phyloP scores from a whole-genome alignment of 2,888 invertebrate species.

The Uloborus plumipes region DNA sequence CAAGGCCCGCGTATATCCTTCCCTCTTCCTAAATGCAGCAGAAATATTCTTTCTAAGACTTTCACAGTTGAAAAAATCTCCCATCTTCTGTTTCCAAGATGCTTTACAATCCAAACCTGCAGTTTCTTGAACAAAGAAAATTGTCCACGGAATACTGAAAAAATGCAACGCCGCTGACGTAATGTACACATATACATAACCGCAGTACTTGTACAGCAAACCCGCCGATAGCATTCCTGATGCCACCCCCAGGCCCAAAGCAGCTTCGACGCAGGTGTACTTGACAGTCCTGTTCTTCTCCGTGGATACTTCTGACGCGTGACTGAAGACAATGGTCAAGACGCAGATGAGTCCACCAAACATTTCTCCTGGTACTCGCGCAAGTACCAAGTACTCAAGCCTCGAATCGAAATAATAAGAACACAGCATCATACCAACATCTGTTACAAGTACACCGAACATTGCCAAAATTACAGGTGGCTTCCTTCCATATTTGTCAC shows the following conservation, averaged over 20 bases:
- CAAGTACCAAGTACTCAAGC: slow-evolving; percentile 27
- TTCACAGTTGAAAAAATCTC: slow-evolving; percentile 20
- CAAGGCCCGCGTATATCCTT: slow-evolving; percentile 19
- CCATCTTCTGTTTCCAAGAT: slow-evolving; percentile 24
- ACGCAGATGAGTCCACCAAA: slow-evolving; percentile 52
- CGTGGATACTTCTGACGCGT: slow-evolving; percentile 39
- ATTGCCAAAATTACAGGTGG: slow-evolving; percentile 18
- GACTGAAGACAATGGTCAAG: slow-evolving; percentile 41
- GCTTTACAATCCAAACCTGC: slow-evolving; percentile 8
- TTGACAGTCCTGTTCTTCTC: slow-evolving; percentile 26
- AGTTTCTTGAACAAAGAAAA: slow-evolving; percentile 42
- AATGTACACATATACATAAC: slow-evolving; percentile 25
- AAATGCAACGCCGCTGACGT: slow-evolving; percentile 5
- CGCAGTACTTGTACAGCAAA: slow-evolving; percentile 24
- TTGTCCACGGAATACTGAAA: slow-evolving; percentile 14
- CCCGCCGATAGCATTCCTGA: slow-evolving; percentile 36
- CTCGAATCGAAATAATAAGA: slow-evolving; percentile 10
- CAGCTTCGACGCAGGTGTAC: slow-evolving; percentile 32
- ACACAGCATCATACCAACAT: slow-evolving; percentile 24
- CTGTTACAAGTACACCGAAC: slow-evolving; percentile 10
- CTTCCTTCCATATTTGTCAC: slow-evolving; percentile 54
- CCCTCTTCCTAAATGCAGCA: slow-evolving; percentile 17
- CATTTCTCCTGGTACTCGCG: slow-evolving; percentile 27
- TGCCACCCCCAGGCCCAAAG: slow-evolving; percentile 25
- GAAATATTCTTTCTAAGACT: slow-evolving; percentile 20